phyloP scores from a whole-genome alignment of 1,140 invertebrate species.

The Chrysomallon squamiferum region DNA sequence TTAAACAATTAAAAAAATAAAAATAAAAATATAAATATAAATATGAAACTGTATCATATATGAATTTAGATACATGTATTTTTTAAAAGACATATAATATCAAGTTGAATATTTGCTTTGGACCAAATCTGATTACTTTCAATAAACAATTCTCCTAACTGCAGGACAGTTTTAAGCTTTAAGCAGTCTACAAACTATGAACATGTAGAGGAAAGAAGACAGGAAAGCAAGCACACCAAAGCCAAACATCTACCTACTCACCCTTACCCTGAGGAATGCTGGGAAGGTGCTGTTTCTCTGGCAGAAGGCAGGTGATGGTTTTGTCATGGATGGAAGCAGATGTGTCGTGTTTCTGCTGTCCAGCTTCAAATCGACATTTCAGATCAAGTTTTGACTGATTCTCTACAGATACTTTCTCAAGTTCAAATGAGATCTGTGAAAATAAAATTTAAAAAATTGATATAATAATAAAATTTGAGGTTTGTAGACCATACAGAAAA shows the following conservation, averaged over 20 bases:
- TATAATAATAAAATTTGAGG: not conserved
- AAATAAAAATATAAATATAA: too few species aligned
- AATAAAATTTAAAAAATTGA: not conserved
- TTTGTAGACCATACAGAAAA: too few species aligned
- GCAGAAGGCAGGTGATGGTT: slow-evolving; percentile 40
- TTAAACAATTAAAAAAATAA: too few species aligned
- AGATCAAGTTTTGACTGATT: slow-evolving; percentile 23
- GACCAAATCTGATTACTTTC: too few species aligned
- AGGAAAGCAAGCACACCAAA: not conserved
- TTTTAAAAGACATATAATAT: too few species aligned
- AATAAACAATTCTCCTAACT: too few species aligned
- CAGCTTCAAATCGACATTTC: slow-evolving; percentile 38
- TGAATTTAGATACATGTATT: too few species aligned
- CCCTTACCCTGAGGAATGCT: slow-evolving; percentile 48
- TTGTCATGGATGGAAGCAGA: slow-evolving; percentile 35
- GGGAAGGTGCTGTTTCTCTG: slow-evolving; percentile 28
- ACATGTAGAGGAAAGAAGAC: too few species aligned
- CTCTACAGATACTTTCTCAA: slow-evolving; percentile 35
- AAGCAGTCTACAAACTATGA: too few species aligned
- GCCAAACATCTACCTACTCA: slow-evolving; percentile 33
- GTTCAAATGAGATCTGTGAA: slow-evolving; percentile 43
- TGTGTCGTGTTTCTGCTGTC: slow-evolving; percentile 30
- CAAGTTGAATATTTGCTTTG: too few species aligned
- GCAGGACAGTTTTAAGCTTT: too few species aligned
- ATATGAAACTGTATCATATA: too few species aligned